These are phyloP conservation scores for Alosa sapidissima DNA, from an alignment of 2,797 vertebrate species.

Conservation along the genomic window DNA sequence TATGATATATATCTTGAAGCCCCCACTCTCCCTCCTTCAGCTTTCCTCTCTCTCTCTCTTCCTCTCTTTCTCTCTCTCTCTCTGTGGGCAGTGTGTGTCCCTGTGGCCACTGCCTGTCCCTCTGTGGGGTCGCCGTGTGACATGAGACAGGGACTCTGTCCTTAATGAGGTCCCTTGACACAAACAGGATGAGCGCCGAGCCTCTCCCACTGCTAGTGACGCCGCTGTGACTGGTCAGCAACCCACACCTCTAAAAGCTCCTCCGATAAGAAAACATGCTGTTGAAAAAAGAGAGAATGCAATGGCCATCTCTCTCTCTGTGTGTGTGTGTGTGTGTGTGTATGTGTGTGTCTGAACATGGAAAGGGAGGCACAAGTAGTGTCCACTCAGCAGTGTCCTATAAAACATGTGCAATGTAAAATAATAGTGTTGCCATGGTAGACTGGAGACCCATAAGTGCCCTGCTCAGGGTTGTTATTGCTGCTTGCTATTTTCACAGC, in stretches of 20 bases:
- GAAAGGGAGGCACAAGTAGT: no score
- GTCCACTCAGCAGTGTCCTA: background rate
- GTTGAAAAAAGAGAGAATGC: background rate
- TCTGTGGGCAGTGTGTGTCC: slow-evolving; percentile 25
- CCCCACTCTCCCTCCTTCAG: background rate
- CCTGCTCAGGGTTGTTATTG: background rate
- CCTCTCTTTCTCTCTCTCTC: slow-evolving; percentile 32
- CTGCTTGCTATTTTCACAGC: slow-evolving; percentile 3
- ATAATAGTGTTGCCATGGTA: background rate
- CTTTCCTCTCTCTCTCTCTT: slow-evolving; percentile 13
- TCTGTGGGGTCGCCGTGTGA: slow-evolving; percentile 29
- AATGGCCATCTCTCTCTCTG: background rate
- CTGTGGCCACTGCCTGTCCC: slow-evolving; percentile 40
- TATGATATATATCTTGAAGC: no score
- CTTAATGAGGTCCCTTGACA: slow-evolving; percentile 72
- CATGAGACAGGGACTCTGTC: slow-evolving; percentile 24
- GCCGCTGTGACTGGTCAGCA: background rate
- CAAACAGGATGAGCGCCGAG: slow-evolving; percentile 23
- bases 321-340: background rate
- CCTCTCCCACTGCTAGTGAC: background rate
- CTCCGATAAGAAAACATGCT: background rate
- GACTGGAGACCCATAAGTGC: background rate
- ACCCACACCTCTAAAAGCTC: background rate
- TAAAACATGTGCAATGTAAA: background rate
- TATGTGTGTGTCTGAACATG: background rate